Conservation (phyloP, 2,888 invertebrate species). For the Tenthredo scrophulariae region DNA sequence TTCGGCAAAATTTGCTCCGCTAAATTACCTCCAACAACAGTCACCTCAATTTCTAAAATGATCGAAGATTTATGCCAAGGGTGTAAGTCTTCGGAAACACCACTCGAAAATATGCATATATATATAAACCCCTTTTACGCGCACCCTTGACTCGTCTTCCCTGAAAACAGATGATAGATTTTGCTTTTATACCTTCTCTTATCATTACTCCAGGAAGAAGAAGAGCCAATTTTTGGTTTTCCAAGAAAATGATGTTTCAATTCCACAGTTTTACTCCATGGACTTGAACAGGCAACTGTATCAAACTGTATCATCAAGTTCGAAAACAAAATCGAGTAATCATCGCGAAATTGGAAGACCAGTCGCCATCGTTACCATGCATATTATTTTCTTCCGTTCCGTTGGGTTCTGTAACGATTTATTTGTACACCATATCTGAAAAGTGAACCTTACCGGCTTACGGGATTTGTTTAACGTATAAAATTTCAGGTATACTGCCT, state of each 20-base stretch:
- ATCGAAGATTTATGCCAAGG: not conserved
- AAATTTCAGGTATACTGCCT: not conserved
- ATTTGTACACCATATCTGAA: too few relatives aligned
- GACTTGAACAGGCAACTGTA: not conserved
- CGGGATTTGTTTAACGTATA: constrained; percentile 2
- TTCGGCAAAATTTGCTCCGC: not conserved
- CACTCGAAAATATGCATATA: not conserved
- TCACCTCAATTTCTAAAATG: not conserved
- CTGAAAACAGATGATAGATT: not conserved
- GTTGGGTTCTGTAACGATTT: not conserved
- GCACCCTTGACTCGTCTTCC: not conserved
- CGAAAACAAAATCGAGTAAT: not conserved
- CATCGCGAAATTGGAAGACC: not conserved
- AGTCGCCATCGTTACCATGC: not conserved
- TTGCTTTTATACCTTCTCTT: not conserved
- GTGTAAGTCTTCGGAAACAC: not conserved
- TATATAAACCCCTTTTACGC: not conserved
- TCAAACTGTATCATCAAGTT: not conserved
- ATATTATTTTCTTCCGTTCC: not conserved
- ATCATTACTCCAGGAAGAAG: not conserved
- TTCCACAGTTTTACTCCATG: not conserved
- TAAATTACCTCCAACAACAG: not conserved
- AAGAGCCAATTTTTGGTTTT: not conserved
- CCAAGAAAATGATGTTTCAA: not conserved
- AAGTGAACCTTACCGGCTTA: not conserved